Evolutionary conservation across 2,888 invertebrate genomes (phyloP).

Genomic region (Mongoloraphidia duomilia): DNA sequence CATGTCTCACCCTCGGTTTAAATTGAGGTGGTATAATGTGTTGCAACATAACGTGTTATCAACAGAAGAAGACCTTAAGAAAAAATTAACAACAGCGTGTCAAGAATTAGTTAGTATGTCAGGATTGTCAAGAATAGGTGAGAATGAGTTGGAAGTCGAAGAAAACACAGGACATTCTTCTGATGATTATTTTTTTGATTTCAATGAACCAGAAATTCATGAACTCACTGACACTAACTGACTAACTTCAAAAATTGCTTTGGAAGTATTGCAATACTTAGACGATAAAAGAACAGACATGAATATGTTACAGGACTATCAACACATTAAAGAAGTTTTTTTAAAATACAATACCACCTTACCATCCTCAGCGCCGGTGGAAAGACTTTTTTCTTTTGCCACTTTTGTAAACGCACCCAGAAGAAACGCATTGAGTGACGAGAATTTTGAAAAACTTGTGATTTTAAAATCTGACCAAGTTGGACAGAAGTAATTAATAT

Average conservation of each 20-base stretch:
- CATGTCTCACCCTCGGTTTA: neutral
- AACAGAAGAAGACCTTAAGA: neutral
- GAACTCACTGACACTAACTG: neutral
- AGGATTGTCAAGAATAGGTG: too few species aligned
- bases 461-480: neutral
- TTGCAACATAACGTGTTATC: neutral
- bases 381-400: neutral
- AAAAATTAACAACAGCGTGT: too few species aligned
- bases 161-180: neutral
- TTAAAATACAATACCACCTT: neutral
- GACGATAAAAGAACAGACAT: neutral
- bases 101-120: too few species aligned
- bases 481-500: too few species aligned
- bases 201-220: neutral
- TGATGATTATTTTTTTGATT: neutral
- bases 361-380: neutral
- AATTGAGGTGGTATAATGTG: neutral
- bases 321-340: conserved; percentile 1
- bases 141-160: too few species aligned
- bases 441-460: neutral
- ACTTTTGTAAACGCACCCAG: neutral
- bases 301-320: neutral
- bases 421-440: neutral
- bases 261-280: conserved; percentile 1
- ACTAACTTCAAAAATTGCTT: neutral